Evolutionary conservation across 2,888 invertebrate genomes (phyloP).

Genomic region (Plusia festucae): DNA sequence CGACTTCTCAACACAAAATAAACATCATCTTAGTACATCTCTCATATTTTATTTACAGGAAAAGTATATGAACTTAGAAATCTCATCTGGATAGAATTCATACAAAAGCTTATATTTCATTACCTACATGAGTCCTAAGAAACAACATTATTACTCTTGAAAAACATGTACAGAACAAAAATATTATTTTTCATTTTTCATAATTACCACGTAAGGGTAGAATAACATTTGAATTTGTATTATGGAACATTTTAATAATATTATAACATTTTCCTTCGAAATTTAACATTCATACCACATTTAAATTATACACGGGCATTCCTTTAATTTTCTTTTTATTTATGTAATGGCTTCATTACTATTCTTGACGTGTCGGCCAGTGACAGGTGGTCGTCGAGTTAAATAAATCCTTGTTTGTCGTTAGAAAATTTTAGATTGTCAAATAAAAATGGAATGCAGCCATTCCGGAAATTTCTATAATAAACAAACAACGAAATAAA

Average conservation of each 20-base stretch:
- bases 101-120: background rate
- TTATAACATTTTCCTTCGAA: background rate
- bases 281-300: background rate
- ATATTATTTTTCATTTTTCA: background rate
- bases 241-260: constrained; percentile 3
- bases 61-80: background rate
- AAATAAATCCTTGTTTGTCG: background rate
- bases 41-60: background rate
- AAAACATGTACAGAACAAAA: background rate
- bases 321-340: background rate
- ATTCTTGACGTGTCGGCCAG: background rate
- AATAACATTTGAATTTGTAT: background rate
- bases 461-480: no score
- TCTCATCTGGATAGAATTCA: no score
- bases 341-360: constrained; percentile 1
- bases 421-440: background rate
- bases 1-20: no score
- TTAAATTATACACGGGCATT: background rate
- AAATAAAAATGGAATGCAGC: background rate
- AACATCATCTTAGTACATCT: background rate
- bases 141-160: background rate
- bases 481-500: no score
- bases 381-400: background rate
- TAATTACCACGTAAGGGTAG: background rate
- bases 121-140: background rate